A percentile compares a stretch with the other conserved stretches of the same genome.
These are phyloP conservation scores for Macaca mulatta DNA, from an alignment of 2,113 vertebrate species.

Conservation along the genomic window DNA sequence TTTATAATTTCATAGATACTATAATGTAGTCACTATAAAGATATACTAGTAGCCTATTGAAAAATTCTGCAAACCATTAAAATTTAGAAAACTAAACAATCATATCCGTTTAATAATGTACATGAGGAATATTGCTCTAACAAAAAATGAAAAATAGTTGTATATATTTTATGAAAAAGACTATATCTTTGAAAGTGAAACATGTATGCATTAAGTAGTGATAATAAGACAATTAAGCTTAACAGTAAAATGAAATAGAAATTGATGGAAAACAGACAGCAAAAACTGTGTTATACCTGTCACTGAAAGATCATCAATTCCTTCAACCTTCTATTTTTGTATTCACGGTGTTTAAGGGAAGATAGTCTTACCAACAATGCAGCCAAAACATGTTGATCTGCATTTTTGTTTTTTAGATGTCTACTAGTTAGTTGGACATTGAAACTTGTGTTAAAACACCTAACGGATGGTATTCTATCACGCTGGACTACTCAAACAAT, in stretches of 20 bases:
- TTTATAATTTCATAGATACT: neutral
- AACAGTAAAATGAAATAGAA: neutral
- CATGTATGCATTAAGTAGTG: neutral
- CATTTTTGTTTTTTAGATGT: neutral
- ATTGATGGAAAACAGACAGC: neutral
- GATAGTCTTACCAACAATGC: neutral
- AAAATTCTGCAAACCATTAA: neutral
- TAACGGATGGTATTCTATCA: neutral
- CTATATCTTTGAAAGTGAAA: neutral
- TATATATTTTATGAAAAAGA: neutral
- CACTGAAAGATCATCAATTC: neutral
- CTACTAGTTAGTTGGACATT: neutral
- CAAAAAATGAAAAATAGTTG: neutral
- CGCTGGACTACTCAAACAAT: neutral
- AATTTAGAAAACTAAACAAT: neutral
- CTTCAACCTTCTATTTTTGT: neutral
- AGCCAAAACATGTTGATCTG: neutral
- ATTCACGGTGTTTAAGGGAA: neutral
- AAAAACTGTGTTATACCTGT: neutral
- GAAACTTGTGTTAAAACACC: neutral
- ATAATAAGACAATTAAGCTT: neutral
- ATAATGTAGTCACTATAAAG: neutral
- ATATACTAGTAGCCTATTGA: neutral
- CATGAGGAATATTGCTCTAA: neutral
- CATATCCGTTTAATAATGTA: neutral